Conservation (phyloP, 1,140 invertebrate genomes). For the Drosophila subpulchrella region DNA sequence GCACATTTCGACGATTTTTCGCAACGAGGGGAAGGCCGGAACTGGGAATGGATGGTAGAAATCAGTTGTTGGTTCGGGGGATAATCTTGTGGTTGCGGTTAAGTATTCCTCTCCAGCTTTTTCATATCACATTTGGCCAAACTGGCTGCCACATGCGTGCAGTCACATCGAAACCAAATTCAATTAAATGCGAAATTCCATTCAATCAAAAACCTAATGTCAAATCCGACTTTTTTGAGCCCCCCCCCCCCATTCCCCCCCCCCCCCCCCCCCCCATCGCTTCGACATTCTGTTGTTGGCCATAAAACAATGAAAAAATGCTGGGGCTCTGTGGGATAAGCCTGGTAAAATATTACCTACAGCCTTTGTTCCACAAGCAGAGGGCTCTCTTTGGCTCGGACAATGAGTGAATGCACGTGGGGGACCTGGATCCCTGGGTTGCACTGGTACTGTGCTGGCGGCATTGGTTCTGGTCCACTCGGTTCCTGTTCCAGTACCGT, state of each 20-base stretch:
- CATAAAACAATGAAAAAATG: conserved; percentile 11
- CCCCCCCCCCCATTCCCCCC: neutral
- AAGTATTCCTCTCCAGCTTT: neutral
- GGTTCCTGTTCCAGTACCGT: neutral
- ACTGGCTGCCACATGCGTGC: conserved; percentile 3
- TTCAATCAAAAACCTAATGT: conserved; percentile 20
- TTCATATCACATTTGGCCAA: neutral
- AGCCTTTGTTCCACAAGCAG: conserved; percentile 13
- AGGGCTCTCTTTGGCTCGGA: neutral
- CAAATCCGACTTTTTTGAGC: conserved; percentile 15
- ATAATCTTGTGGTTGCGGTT: conserved; percentile 28
- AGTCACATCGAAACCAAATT: conserved; percentile 21
- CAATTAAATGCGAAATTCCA: conserved; percentile 27
- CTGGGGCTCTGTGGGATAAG: conserved; percentile 11
- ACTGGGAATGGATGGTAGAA: neutral
- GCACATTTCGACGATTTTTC: conserved; percentile 33
- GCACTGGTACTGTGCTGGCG: no score
- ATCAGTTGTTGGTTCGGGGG: neutral
- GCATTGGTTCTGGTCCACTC: neutral
- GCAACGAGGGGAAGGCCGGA: neutral
- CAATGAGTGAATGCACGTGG: conserved; percentile 30
- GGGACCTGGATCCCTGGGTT: neutral
- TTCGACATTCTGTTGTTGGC: neutral
- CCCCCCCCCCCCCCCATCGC: neutral
- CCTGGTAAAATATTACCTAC: conserved; percentile 26